Evolutionary conservation across 2,797 vertebrate species (phyloP), one percentile per base, ranked within the genome.

Genomic region (Halcyon chelicuti): DNA sequence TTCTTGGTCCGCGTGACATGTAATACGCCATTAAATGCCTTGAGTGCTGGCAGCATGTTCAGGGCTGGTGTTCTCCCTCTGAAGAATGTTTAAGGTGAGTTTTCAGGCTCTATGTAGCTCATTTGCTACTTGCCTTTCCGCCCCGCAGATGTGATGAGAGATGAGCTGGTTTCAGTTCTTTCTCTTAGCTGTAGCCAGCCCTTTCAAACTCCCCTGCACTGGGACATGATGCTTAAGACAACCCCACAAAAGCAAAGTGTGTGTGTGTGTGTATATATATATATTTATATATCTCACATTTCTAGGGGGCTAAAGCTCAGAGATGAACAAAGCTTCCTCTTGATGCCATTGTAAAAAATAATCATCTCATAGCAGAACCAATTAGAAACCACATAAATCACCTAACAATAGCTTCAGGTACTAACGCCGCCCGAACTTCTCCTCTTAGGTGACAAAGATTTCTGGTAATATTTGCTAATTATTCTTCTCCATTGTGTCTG

Each of bases 1-100:
- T 51, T 28, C 42, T 40, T n/a, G 33, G 19, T 35, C 15, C 10
- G 9, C 28, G 60, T 39, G 76, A 77, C 10, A 2, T 6, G 31
- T 8, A n/a, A 33, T 6, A n/a, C 0, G 2, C 39, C 22, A 16
- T 49, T 51, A 62, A 22, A 57, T 0, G 1, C 14, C 65, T 44
- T 1, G 2, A 54, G 26, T 14, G 26, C 75, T 62, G 65, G 18
- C 63, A 70, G 79, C 1, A 1, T 5, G 0, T 42, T 66, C 78
- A 51, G 60, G 75, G n/a, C 46, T 73, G 86, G 4, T 20, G 14
- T 73, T 91, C 68, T 66, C 29, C 10, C 83, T 62, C 6, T 29
- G 19, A 9, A 17, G 79, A 78, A 54, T 68, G 42, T 73, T 86
- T 78, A 73, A 54, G 35, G 68, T 25, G 66, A 68, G 11, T 55